These are phyloP conservation scores for Gallinago media DNA, from an alignment of 2,113 vertebrate species.

Conservation along the genomic window DNA sequence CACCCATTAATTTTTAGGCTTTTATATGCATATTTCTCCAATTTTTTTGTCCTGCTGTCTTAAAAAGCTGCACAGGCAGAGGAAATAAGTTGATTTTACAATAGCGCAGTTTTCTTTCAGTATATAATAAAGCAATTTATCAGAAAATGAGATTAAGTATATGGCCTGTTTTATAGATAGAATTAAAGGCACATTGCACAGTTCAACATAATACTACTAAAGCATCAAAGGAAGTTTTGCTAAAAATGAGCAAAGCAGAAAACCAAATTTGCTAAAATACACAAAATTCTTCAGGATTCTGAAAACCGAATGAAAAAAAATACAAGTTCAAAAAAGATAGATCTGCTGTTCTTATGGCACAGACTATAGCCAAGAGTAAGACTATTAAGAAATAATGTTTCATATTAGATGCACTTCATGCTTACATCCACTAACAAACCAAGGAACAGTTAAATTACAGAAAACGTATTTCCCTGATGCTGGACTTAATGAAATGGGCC, in stretches of 20 bases:
- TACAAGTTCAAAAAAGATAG: neutral
- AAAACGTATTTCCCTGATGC: neutral
- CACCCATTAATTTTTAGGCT: neutral
- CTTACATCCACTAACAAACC: neutral
- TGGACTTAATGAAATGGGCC: neutral
- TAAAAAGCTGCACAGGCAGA: neutral
- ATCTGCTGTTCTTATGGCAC: neutral
- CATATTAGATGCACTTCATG: neutral
- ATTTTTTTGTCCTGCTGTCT: neutral
- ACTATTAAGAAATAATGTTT: neutral
- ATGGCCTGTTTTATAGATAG: conserved; percentile 32
- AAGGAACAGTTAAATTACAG: neutral
- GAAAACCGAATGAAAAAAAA: neutral
- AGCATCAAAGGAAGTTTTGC: too few species aligned
- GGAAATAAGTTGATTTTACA: neutral
- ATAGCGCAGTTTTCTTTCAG: neutral
- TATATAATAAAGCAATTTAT: neutral
- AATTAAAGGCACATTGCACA: neutral
- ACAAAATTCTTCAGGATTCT: too few species aligned
- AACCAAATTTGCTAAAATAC: too few species aligned
- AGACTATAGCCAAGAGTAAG: neutral
- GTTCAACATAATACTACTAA: too few species aligned
- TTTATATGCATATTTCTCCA: neutral
- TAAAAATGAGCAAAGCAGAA: too few species aligned
- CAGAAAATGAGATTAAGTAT: conserved; percentile 26